Evolutionary conservation across 1,140 invertebrate genomes (phyloP), one percentile per base, ranked within the genome.

Genomic region (Tetramorium simillimum): DNA sequence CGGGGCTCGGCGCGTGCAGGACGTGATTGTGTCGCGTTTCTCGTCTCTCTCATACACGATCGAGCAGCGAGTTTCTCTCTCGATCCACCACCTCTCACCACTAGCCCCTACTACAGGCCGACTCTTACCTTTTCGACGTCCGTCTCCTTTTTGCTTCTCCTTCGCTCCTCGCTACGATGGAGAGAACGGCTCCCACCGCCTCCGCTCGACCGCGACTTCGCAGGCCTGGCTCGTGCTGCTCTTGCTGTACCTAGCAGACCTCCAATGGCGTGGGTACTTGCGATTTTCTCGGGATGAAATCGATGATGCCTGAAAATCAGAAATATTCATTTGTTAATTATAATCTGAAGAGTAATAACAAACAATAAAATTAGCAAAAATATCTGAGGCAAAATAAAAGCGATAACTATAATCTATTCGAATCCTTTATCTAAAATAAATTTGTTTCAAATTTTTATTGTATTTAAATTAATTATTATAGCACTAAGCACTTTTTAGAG

Each of bases 1-100:
- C 90, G 93, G 90, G 93, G 93, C 94, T 92, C 94, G 95, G 94
- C 95, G 94, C 95, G 95, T 95, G 95, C 95, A 95, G 92, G 93
- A 94, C 93, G 94, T 94, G 94, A 95, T 95, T 95, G 94, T 94
- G 93, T 94, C 93, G 93, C 92, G 90, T 91, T 92, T 92, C 90
- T 90, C 91, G 60, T 91, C 92, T 91, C 92, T 87, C 92, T 89
- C 88, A 88, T 78, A 76, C 82, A 60, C 77, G 58, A 28, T 33
- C 56, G 72, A 37, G 53, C 67, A 40, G 73, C 51, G 77, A 86
- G 46, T 46, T 46, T 91, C 89, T 92, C 86, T 81, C 78, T 90
- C 91, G 65, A 65, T 88, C 91, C 89, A 88, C 90, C 90, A 91
- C 92, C 90, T 92, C 92, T 92, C 91, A 91, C 86, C 92, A 92